phyloP scores from a whole-genome alignment of 1,140 invertebrate species.

The Bombus soroeensis region DNA sequence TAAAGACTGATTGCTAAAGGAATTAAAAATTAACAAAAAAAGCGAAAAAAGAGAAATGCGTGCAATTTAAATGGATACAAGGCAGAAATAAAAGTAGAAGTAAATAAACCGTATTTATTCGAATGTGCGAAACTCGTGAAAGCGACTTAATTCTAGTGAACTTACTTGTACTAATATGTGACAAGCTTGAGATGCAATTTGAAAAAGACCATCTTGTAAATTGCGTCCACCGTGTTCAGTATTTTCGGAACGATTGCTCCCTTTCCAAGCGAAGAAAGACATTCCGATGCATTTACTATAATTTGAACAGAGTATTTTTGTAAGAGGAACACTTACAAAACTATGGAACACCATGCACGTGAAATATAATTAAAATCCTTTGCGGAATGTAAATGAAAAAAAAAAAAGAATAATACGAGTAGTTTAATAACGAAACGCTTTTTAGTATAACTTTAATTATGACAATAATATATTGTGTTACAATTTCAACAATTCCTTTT shows the following conservation, averaged over 20 bases:
- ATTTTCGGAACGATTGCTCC: conserved; percentile 44
- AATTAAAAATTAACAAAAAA: neutral
- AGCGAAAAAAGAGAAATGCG: neutral
- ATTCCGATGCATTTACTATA: conserved; percentile 59
- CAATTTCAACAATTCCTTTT: neutral
- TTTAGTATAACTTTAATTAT: no score
- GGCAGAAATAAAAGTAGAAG: neutral
- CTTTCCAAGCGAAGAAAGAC: conserved; percentile 77
- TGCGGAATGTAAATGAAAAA: neutral
- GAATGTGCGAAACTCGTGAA: neutral
- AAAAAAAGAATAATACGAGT: neutral
- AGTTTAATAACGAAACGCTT: neutral
- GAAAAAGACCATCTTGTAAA: conserved; percentile 87
- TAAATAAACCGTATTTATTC: neutral
- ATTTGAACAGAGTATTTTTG: neutral
- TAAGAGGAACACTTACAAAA: neutral
- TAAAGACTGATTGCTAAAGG: neutral
- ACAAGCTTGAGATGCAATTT: conserved; percentile 88
- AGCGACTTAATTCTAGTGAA: neutral
- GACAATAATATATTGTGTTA: neutral
- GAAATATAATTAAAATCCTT: neutral
- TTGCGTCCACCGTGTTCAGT: conserved; percentile 81
- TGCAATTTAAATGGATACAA: neutral
- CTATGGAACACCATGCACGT: neutral
- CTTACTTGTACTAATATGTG: conserved; percentile 86